Evolutionary conservation across 2,797 vertebrate genomes (phyloP), one percentile per base, ranked within the genome.

Genomic region (Botia almorhae): DNA sequence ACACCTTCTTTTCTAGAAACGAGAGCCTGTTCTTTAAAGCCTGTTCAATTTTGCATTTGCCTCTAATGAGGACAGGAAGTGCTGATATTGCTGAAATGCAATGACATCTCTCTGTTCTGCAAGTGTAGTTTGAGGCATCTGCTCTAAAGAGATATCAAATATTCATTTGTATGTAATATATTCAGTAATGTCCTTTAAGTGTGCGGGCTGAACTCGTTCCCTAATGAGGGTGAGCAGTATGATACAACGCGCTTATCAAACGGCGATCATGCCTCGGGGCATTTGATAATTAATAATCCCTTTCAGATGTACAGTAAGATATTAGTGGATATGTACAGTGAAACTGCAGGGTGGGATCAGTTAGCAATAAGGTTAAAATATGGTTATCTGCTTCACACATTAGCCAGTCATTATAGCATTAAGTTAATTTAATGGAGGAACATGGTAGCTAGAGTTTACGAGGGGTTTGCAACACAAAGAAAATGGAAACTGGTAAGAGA

Each of bases 141-240:
- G 48, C 36, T 67, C 21, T 77, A 69, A 74, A 39, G 55, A 69
- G 36, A 63, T 39, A 80, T 64, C 36, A 82, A 69, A 72, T 80
- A 68, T 71, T 53, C 0, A 76, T 82, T 68, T 74, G 33, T 76
- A 55, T 64, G 29, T 70, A 69, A 26, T 65, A 69, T 64, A 72
- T 81, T 55, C 68, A 26, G 65, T 69, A 65, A 63, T 69, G 64
- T 70, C 61, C 26, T 82, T 65, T 50, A 80, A 77, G 26, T 65
- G 68, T 48, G 23, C 73, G 14, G 39, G 70, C 69, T 76, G 76
- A 82, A 46, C 63, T 55, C n/a, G 12, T 3, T 60, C 53, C 21
- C 21, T 68, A 84, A 82, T 82, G 69, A 82, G 60, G 46, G 64
- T 58, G 43, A 76, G 67, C 61, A 46, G 23, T 51, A 48, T 55